These are phyloP conservation scores for Sciaenops ocellatus DNA, from an alignment of 2,797 vertebrate species.

Conservation along the genomic window DNA sequence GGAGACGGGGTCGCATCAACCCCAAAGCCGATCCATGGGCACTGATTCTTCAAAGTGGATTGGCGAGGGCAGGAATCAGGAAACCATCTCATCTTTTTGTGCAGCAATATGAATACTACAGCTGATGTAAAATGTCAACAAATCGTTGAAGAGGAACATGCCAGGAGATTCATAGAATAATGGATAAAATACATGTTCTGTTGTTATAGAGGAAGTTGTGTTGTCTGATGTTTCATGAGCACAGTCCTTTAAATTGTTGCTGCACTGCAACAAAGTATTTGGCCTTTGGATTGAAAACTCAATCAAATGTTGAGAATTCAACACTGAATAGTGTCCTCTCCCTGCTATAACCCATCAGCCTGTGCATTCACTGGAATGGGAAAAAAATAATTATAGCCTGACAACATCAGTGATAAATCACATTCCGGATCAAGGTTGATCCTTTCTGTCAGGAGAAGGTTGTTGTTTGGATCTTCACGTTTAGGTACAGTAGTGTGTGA, in stretches of 20 bases:
- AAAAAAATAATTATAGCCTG: slow-evolving; percentile 12
- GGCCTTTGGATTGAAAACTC: slow-evolving; percentile 14
- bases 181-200: background rate
- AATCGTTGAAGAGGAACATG: background rate
- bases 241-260: slow-evolving; percentile 44
- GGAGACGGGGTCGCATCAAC: background rate
- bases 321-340: background rate
- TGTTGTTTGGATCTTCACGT: slow-evolving; percentile 2
- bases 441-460: slow-evolving; percentile 8
- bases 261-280: slow-evolving; percentile 26
- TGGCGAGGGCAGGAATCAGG: background rate
- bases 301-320: slow-evolving; percentile 14
- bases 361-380: background rate
- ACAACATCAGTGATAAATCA: slow-evolving; percentile 5
- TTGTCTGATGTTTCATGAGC: background rate
- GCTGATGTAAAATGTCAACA: background rate
- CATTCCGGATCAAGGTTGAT: slow-evolving; percentile 38
- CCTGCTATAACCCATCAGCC: background rate
- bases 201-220: background rate
- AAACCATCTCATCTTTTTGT: background rate
- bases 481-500: background rate
- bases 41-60: background rate
- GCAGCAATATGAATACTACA: too few relatives aligned
- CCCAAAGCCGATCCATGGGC: background rate
- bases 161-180: slow-evolving; percentile 12